Base-by-base conservation (phyloP, 2,888 invertebrate species). In the Volucella bombylans region DNA sequence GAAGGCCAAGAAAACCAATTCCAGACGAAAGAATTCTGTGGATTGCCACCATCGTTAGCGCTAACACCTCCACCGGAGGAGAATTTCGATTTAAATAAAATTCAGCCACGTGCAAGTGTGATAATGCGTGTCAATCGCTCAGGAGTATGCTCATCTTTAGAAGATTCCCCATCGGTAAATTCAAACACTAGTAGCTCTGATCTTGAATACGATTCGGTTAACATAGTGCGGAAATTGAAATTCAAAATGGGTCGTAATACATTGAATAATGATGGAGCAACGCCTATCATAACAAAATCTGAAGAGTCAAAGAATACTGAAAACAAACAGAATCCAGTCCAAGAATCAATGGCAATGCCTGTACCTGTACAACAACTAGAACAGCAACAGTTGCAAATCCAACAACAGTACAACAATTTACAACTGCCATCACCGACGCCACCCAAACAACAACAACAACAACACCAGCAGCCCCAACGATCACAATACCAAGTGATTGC, bases 41-140 rank as follows among this genome's bases (percentile, higher is more conserved):
- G 68, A 45, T 86, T 88, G 59, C 87, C 89, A 12, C 85, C 88
- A 0, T 79, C 83, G 90, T 59, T 68, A 62, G 87, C 91, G 88
- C 89, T 90, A 88, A 89, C 90, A 43, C 89, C 90, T 1, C 89
- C 90, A 39, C 89, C 90, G 41, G 92, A 93, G 92, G 88, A 90
- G 91, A 65, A 90, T 92, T 45, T 92, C 92, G 69, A 92, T 93
- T 88, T 94, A 94, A 89, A 91, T 94, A 88, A 93, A 93, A 86
- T 91, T 93, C 88, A 88, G n/a, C 88, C 91, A 64, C 92, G 94
- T 68, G 93, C 95, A 41, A 96, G 97, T 11, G 97, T 97, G 87
- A 97, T 97, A 87, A 97, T 97, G 96, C 94, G 94, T 87, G 97
- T 96, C 8, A 95, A 95, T 90, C 95, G 95, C 86, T 95, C 96